phyloP scores from a whole-genome alignment of 2,113 vertebrate species.

The Cyprinodon brontotheroides region DNA sequence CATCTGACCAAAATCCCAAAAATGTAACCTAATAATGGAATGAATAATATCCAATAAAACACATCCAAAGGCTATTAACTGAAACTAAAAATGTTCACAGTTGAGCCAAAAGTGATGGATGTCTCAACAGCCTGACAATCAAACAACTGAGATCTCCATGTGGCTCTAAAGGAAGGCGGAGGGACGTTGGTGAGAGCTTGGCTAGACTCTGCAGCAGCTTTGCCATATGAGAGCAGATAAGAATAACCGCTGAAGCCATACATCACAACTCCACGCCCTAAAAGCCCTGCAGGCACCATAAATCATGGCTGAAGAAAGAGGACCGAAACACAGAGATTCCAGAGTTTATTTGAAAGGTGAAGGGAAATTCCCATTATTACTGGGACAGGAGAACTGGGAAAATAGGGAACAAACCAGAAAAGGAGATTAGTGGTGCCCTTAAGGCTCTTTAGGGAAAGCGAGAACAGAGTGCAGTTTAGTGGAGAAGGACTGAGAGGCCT shows the following conservation, averaged over 20 bases:
- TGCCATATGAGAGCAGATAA: slow-evolving; percentile 73
- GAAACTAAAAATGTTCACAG: neutral
- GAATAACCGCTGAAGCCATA: slow-evolving; percentile 74
- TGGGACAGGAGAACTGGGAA: slow-evolving; percentile 26
- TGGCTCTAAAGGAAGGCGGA: slow-evolving; percentile 15
- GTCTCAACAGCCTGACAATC: neutral
- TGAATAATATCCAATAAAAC: neutral
- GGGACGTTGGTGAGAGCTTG: slow-evolving; percentile 55
- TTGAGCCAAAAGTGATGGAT: neutral
- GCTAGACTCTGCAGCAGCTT: slow-evolving; percentile 47
- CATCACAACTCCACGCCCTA: slow-evolving; percentile 59
- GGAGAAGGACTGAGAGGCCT: slow-evolving; percentile 34
- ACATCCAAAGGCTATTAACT: neutral
- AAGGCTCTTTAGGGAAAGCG: slow-evolving; percentile 19
- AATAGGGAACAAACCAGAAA: slow-evolving; percentile 15
- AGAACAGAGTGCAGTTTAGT: slow-evolving; percentile 29
- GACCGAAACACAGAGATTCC: slow-evolving; percentile 29
- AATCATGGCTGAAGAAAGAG: slow-evolving; percentile 63
- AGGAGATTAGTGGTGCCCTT: slow-evolving; percentile 20
- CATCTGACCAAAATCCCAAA: neutral
- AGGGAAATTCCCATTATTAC: neutral
- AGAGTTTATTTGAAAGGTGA: neutral
- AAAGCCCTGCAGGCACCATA: slow-evolving; percentile 49
- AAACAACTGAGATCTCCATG: neutral
- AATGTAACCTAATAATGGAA: neutral